Evolutionary conservation across 2,113 vertebrate genomes (phyloP), one percentile per base, ranked within the genome.

Genomic region (Epinephelus fuscoguttatus): DNA sequence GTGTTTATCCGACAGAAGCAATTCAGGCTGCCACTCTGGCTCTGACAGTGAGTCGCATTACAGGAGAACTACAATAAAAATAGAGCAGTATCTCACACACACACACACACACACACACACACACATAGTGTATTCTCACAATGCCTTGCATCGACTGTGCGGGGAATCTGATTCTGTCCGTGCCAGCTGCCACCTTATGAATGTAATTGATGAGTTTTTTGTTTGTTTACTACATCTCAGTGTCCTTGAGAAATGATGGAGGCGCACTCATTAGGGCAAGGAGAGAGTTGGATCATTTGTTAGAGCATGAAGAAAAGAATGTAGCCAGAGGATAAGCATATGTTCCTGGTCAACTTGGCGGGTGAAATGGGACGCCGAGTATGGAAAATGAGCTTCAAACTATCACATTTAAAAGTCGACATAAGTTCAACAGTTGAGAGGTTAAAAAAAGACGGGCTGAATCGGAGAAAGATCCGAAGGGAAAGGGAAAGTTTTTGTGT

Each of bases 1-100:
- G 90, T 91, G 82, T 92, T 94, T 92, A 93, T 93, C 87, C 74
- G 74, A 91, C 89, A 92, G 90, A 90, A 86, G 89, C 85, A 87
- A 93, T 93, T 88, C 89, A 84, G 86, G 71, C 89, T 94, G 91
- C 93, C 89, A 89, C 87, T 93, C 84, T 81, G 78, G 69, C 90
- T 91, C 75, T 88, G 89, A 90, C 86, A 88, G 80, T 84, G 88
- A 94, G 89, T 87, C 67, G 77, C 88, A 88, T 92, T 88, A 92
- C 80, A 89, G 85, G 80, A 84, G 73, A 85, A 90, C 71, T 79
- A 88, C 87, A 90, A 88, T 90, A 90, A 90, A 93, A 93, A 89
- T 78, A 82, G 80, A 89, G 81, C 89, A 72, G 78, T 63, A 86
- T 74, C 88, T 84, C 83, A 5, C 57, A 23, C 60, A 23, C 60